phyloP scores from a whole-genome alignment of 2,113 vertebrate species.

The Arizona elegans region DNA sequence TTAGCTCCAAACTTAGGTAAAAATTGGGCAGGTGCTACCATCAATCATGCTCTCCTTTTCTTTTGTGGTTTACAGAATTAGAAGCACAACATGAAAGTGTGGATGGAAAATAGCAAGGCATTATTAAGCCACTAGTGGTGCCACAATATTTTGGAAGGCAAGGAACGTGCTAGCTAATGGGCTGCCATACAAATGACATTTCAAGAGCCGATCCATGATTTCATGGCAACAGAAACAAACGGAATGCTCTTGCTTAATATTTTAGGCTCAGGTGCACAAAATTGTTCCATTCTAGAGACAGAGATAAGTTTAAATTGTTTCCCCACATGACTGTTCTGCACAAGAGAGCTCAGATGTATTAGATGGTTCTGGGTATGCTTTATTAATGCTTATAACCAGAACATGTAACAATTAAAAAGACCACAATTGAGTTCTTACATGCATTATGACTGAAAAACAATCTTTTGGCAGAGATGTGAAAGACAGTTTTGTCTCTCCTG shows the following conservation, averaged over 20 bases:
- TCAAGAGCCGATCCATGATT: neutral
- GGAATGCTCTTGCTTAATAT: neutral
- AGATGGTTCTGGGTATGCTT: rapidly evolving
- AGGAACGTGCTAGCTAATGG: neutral
- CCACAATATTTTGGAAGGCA: neutral
- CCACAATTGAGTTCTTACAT: neutral
- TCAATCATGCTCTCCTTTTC: neutral
- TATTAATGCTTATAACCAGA: neutral
- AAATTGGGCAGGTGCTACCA: neutral
- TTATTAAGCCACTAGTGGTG: neutral
- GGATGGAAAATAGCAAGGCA: neutral
- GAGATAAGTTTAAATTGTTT: neutral
- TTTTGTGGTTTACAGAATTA: neutral
- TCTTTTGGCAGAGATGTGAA: neutral
- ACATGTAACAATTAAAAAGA: too few relatives aligned
- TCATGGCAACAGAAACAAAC: neutral
- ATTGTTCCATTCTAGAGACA: neutral
- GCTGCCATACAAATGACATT: neutral
- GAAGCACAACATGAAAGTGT: neutral
- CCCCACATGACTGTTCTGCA: neutral
- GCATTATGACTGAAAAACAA: neutral
- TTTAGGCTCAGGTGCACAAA: neutral
- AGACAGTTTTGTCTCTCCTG: neutral
- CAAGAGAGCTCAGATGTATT: neutral
- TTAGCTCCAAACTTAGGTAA: neutral